Base-by-base conservation (phyloP, 64 coral and sea anemone genomes). In the Montipora efflorescens region DNA sequence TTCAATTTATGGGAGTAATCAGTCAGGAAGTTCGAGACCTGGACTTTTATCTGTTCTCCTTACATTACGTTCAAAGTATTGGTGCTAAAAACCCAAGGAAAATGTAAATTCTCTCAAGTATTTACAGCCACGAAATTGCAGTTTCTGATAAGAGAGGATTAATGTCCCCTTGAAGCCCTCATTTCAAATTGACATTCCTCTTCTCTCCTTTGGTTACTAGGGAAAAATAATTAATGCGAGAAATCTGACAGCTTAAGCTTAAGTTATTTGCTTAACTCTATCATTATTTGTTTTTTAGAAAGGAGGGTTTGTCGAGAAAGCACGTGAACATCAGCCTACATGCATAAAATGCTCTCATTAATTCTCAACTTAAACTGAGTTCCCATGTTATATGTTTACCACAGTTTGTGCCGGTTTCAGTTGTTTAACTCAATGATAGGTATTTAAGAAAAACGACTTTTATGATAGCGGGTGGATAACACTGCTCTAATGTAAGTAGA, bases 321-420 rank as follows among this genome's bases (percentile, higher is more conserved):
- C 81, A 84, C 81, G 81, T 84, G 81, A 67, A 84, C 28, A 84
- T 67, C 81, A 67, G 25, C 22, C 12, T 82, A 82, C 81, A 84
- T 84, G 82, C 64, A 86, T 86, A 86, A 86, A 72, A 49, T 86
- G 43, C 20, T 14, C 45, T 86, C 66, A 86, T 86, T 86, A 86
- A 13, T 9, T 20, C 45, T 86, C 45, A 72, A 71, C 19, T 86
- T 71, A 69, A 68, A n/a, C 44, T 19, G 10, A 14, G 18, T 16
- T 4, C 15, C 59, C 46, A 3, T 76, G 23, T 16, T 4, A 9
- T 47, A 12, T 64, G 14, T 12, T 15, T 14, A 15, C 3, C 61
- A 64, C 13, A 64, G 61, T 64, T 64, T 7, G 61, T 48, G 4
- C 13, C 18, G 13, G 76, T 19, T 78, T 5, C 5, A 5, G n/a